phyloP scores from a whole-genome alignment of 2,113 vertebrate species.

The Zosterops hypoxanthus region DNA sequence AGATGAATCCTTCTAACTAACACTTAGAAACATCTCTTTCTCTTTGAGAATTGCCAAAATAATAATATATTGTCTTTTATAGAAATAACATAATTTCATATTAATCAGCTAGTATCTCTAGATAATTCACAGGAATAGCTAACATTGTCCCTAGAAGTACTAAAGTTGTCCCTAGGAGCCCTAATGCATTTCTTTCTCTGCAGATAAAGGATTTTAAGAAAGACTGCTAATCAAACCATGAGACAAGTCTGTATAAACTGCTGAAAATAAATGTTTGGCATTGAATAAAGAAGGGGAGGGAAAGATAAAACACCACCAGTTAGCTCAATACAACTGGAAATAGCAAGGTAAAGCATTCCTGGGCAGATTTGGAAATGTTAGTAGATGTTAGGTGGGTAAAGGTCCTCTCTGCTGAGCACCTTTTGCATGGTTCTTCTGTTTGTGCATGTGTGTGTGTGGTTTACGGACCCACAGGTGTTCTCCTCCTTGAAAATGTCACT shows the following conservation, averaged over 20 bases:
- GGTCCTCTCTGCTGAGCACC: not conserved
- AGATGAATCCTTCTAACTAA: not conserved
- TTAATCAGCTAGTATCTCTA: not conserved
- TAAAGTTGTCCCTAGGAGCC: not conserved
- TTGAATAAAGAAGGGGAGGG: not conserved
- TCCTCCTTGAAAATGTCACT: not conserved
- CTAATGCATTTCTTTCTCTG: not conserved
- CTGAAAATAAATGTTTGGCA: slow-evolving; percentile 5
- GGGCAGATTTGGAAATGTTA: not conserved
- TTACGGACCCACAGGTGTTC: not conserved
- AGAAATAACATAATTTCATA: not conserved
- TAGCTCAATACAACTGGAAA: not conserved
- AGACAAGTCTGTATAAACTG: not conserved
- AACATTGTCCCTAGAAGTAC: not conserved
- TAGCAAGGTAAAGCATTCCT: not conserved
- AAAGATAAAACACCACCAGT: not conserved
- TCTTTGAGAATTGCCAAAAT: not conserved
- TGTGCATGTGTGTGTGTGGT: not conserved
- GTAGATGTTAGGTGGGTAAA: not conserved
- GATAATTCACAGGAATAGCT: not conserved
- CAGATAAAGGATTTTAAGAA: not conserved
- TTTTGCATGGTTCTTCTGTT: not conserved
- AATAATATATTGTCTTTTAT: not conserved
- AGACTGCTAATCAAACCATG: not conserved
- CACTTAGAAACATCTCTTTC: not conserved